Evolutionary conservation across 1,140 invertebrate species (phyloP), one percentile per base, ranked within the genome.

Genomic region (Pararge aegeria): DNA sequence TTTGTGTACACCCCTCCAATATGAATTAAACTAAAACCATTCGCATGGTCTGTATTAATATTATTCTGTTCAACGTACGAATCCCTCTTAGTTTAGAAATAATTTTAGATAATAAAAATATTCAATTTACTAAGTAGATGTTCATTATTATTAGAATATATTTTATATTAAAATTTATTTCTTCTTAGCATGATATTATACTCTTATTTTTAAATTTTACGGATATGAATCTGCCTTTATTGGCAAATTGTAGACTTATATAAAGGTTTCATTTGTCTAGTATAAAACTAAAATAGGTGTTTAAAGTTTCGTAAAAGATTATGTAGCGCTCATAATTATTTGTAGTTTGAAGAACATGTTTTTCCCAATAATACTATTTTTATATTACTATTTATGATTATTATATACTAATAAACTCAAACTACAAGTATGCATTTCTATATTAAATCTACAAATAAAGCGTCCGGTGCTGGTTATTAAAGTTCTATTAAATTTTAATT

Each of bases 391-490:
- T 13, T 38, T n/a, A 12, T 13, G 16, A n/a, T n/a, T 29, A 12
- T 24, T 37, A 19, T 18, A 18, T 10, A n/a, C 38, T 15, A 4
- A 15, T 1, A 1, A 27, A 64, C 70, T 73, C 77, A 79, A 76
- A 66, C 69, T 68, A 54, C 70, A 71, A 76, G 66, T 72, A 54
- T 57, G 40, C 44, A 46, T 52, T 34, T 30, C 16, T 54, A 18
- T 34, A 34, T 62, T 64, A 63, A 24, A 24, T 54, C 58, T 51
- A 52, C 55, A 44, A 55, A 62, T 59, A 54, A 29, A 48, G 16
- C 42, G 52, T 42, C 67, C 63, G 85, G 85, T 88, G 83, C 76
- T 83, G 83, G 83, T 76, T 62, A 58, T 65, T 73, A 74, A 64
- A 69, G 51, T 30, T 68, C 68, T 66, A 75, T 78, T 72, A 54